These are phyloP conservation scores for Dreissena polymorpha DNA, from an alignment of 1,140 invertebrate genomes.

Conservation along the genomic window DNA sequence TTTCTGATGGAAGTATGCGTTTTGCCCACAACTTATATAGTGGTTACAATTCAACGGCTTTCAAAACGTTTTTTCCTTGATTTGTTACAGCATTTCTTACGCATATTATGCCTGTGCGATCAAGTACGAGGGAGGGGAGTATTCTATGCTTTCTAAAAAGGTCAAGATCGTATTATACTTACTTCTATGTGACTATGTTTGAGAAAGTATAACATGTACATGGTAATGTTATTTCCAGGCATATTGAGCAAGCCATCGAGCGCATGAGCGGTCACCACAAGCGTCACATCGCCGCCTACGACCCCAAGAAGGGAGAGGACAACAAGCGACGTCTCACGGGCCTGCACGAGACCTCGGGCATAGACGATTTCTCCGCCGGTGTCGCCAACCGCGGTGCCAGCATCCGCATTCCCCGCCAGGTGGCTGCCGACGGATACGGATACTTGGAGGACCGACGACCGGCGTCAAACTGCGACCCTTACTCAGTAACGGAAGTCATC, in stretches of 20 bases:
- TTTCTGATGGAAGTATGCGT: too few relatives aligned
- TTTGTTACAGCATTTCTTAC: too few relatives aligned
- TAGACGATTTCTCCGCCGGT: slow-evolving; percentile 79
- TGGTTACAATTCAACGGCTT: too few relatives aligned
- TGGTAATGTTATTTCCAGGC: slow-evolving; percentile 63
- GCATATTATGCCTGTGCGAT: too few relatives aligned
- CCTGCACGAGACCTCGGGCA: slow-evolving; percentile 79
- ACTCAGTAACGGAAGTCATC: slow-evolving; percentile 81
- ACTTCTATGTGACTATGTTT: too few relatives aligned
- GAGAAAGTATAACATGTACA: too few relatives aligned
- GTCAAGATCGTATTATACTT: too few relatives aligned
- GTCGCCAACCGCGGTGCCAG: slow-evolving; percentile 82
- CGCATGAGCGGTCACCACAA: slow-evolving; percentile 90
- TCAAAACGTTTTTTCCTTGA: too few relatives aligned
- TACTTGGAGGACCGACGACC: slow-evolving; percentile 94
- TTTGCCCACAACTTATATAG: too few relatives aligned
- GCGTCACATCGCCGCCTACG: slow-evolving; percentile 94
- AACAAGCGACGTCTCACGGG: slow-evolving; percentile 81
- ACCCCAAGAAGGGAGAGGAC: slow-evolving; percentile 84
- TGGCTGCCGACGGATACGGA: slow-evolving; percentile 92
- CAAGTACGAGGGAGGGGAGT: too few relatives aligned
- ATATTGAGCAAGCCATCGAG: slow-evolving; percentile 84
- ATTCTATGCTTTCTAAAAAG: too few relatives aligned
- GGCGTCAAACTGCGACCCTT: slow-evolving; percentile 96
- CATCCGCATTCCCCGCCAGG: slow-evolving; percentile 83